These are phyloP conservation scores for Sarcophaga subvicina DNA, from an alignment of 2,888 invertebrate genomes.

Conservation along the genomic window DNA sequence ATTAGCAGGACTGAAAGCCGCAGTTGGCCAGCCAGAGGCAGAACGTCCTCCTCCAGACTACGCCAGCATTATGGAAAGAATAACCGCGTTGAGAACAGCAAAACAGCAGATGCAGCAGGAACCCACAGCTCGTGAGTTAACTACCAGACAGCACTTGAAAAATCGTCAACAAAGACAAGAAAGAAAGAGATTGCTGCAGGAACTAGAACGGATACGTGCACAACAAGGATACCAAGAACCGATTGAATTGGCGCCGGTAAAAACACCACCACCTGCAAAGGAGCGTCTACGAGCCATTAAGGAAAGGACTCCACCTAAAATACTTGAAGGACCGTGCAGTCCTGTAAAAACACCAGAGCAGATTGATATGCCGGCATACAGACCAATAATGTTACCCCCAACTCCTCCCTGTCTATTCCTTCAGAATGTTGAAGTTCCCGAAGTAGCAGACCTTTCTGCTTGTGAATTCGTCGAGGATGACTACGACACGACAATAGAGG, in stretches of 20 bases:
- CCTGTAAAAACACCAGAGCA: conserved; percentile 48
- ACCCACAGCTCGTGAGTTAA: conserved; percentile 36
- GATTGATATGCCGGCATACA: conserved; percentile 32
- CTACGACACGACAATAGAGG: not conserved
- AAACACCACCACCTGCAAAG: conserved; percentile 31
- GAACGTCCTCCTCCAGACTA: conserved; percentile 17
- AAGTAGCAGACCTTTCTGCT: conserved; percentile 50
- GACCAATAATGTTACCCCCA: conserved; percentile 22
- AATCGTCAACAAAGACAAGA: conserved; percentile 41
- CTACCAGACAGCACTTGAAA: conserved; percentile 38
- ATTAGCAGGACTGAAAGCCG: conserved; percentile 37
- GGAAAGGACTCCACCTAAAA: conserved; percentile 33
- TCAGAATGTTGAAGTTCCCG: conserved; percentile 18
- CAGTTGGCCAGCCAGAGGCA: not conserved
- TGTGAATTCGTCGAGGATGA: conserved; percentile 23
- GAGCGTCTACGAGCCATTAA: conserved; percentile 31
- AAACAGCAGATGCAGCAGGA: not conserved
- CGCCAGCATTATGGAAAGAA: conserved; percentile 34
- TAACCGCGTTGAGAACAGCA: not conserved
- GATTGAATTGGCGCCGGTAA: not conserved
- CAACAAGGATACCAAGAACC: conserved; percentile 1
- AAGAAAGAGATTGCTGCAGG: conserved; percentile 14
- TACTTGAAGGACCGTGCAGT: conserved; percentile 18
- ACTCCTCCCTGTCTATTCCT: conserved; percentile 36
- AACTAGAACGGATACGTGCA: conserved; percentile 22